Base-by-base conservation (phyloP, 1,140 invertebrate genomes). In the Diabrotica virgifera region DNA sequence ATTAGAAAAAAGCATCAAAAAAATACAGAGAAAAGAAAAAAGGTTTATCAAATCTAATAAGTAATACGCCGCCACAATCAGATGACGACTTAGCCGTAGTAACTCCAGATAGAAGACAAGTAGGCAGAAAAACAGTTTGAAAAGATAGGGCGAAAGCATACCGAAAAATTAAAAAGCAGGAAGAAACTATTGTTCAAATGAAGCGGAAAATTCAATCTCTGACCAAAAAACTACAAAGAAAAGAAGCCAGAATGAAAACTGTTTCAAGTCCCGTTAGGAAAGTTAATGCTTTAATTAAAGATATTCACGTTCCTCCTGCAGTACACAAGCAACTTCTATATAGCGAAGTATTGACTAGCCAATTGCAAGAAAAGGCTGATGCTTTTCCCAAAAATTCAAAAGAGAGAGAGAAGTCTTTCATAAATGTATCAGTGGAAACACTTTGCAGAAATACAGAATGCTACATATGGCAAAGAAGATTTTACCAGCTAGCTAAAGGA, bases 71-170 rank as follows among this genome's bases (percentile, higher is more conserved):
- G n/a, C 62, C 53, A 55, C 10, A 66, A 57, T 64, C 65, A 36
- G 65, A 66, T 36, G 38, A 66, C 52, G 36, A 64, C 6, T 55
- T 35, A 55, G n/a, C 53, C 35, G 5, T 14, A 55, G 9, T 35
- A 55, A 11, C 13, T 13, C 53, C 53, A 55, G 62, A 10, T 6
- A 64, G 46, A 10, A 65, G 36, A 60, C 24, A 36, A 54, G 66
- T 65, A 37, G 51, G 63, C 13, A 70, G 60, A 70, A 59, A 68
- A 59, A 70, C 10, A 35, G 65, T 60, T 12, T 46, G 60, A 51
- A 67, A 63, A 37, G 59, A 69, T 63, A 69, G 64, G 35, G 64
- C 53, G 6, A 64, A 67, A 64, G 56, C 53, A 67, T 63, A 67
- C 50, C n/a, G 65, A 12, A 67, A 69, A 66, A 62, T 62, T 37